phyloP scores from a whole-genome alignment of 1,140 invertebrate genomes.

The Nylanderia fulva region DNA sequence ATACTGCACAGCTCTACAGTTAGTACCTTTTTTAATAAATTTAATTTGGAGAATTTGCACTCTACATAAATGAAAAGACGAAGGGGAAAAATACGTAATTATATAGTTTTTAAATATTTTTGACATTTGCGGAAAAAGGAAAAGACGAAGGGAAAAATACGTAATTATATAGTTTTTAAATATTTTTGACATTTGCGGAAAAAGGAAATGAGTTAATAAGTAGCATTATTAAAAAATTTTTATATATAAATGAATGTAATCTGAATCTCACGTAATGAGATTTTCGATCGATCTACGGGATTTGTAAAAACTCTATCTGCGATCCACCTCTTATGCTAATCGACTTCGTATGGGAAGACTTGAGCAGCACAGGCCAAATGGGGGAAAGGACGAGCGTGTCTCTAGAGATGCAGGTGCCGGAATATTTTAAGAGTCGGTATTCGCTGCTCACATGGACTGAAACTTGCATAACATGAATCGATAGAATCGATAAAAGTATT shows the following conservation, averaged over 20 bases:
- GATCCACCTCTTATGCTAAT: neutral
- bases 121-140: neutral
- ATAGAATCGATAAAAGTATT: constrained; percentile 82
- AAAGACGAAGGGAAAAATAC: neutral
- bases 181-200: neutral
- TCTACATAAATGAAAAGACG: neutral
- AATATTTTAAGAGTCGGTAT: constrained; percentile 1
- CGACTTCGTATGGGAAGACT: neutral
- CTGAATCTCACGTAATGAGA: neutral
- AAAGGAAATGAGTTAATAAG: constrained; percentile 1
- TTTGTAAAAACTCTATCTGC: neutral
- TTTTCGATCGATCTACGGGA: neutral
- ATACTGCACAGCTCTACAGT: neutral
- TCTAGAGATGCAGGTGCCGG: neutral
- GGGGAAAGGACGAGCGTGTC: neutral
- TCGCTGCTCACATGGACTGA: constrained; percentile 61
- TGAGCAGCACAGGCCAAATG: neutral
- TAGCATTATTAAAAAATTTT: neutral
- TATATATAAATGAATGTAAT: neutral
- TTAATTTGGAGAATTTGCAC: constrained; percentile 9
- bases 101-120: neutral
- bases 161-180: neutral
- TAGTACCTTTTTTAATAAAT: constrained; percentile 19
- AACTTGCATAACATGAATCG: constrained; percentile 68
- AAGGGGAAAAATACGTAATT: neutral